Conservation (phyloP, 2,797 vertebrate species). For the Graptemys geographica region DNA sequence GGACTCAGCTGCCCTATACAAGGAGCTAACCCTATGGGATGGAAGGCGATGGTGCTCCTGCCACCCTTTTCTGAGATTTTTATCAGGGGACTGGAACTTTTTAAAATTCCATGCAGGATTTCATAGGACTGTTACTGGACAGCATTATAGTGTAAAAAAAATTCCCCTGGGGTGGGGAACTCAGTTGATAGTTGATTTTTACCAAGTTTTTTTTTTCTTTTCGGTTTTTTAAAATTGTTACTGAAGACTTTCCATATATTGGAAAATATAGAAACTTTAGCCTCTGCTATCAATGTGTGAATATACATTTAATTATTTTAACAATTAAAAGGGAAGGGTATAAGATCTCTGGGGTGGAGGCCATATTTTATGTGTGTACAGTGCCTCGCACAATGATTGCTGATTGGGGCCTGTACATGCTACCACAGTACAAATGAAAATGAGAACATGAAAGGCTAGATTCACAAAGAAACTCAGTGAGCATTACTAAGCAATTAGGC, state of each 20-base stretch:
- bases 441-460: background rate
- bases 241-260: background rate
- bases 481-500: background rate
- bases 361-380: background rate
- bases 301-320: background rate
- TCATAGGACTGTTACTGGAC: background rate
- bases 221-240: background rate
- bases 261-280: background rate
- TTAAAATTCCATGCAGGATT: background rate
- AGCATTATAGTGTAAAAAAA: background rate
- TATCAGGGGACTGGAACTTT: background rate
- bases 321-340: background rate
- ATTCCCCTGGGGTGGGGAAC: background rate
- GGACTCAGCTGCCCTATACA: background rate
- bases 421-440: background rate
- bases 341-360: background rate
- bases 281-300: background rate
- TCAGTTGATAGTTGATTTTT: background rate
- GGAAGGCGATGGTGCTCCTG: background rate
- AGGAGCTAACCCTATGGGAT: background rate
- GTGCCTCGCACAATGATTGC: background rate
- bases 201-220: background rate
- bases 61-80: background rate
- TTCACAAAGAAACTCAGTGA: background rate
- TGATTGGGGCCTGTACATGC: background rate